A percentile compares a stretch with the other conserved stretches of the same genome.
These are phyloP conservation scores for Coturnix japonica DNA, from an alignment of 2,113 vertebrate species.

Conservation along the genomic window DNA sequence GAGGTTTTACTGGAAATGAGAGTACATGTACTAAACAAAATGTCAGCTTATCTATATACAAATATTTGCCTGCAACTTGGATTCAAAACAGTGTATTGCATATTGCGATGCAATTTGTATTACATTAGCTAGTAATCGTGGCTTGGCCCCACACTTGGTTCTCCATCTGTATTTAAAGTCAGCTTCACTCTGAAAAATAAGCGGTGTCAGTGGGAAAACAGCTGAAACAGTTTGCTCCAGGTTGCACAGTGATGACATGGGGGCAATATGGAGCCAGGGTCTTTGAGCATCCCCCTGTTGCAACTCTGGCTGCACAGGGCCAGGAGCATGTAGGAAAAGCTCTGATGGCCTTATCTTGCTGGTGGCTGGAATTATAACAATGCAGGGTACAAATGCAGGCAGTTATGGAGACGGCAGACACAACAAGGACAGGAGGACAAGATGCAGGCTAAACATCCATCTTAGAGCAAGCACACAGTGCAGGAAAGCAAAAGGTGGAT, in stretches of 20 bases:
- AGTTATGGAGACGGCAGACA: background rate
- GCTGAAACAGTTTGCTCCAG: background rate
- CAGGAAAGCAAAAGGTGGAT: background rate
- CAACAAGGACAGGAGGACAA: background rate
- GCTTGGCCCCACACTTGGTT: background rate
- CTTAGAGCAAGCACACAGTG: background rate
- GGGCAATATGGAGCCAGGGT: background rate
- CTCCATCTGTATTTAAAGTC: background rate
- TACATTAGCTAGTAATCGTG: background rate
- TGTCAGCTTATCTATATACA: slow-evolving; percentile 26
- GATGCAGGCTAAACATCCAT: background rate
- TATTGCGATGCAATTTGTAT: background rate
- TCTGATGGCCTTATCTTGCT: slow-evolving; percentile 5
- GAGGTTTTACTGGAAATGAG: slow-evolving; percentile 36
- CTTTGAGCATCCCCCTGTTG: background rate
- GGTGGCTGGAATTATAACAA: slow-evolving; percentile 50
- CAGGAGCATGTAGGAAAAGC: background rate
- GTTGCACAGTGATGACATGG: background rate
- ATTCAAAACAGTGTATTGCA: background rate
- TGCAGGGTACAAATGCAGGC: background rate
- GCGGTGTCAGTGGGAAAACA: background rate
- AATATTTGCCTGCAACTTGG: slow-evolving; percentile 11
- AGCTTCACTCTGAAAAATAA: background rate
- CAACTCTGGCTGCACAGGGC: background rate
- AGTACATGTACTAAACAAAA: slow-evolving; percentile 30